Conservation (phyloP, 2,888 invertebrate species). For the Drosophila kambysellisi region DNA sequence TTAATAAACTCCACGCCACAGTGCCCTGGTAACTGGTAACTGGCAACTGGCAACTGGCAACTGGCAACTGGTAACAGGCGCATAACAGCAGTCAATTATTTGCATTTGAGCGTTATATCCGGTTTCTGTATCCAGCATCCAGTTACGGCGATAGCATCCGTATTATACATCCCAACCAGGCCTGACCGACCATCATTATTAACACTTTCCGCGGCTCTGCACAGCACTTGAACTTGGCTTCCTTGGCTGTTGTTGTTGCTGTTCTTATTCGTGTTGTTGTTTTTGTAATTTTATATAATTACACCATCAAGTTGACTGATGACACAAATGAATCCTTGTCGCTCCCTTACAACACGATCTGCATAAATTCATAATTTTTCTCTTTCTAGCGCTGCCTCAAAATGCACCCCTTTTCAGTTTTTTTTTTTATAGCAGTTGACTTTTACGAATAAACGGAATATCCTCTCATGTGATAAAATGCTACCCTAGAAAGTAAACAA, state of each 20-base stretch:
- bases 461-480: background rate
- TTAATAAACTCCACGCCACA: conserved; percentile 70
- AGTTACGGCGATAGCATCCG: conserved; percentile 50
- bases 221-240: conserved; percentile 69
- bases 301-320: conserved; percentile 86
- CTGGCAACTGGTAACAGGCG: conserved; percentile 59
- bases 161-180: conserved; percentile 17
- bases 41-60: conserved; percentile 51
- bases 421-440: conserved; percentile 28
- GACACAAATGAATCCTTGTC: conserved; percentile 85
- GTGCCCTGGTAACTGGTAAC: conserved; percentile 44
- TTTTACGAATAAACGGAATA: conserved; percentile 4
- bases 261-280: conserved; percentile 48
- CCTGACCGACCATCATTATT: conserved; percentile 60
- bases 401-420: conserved; percentile 27
- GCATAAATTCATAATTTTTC: conserved; percentile 82
- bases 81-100: conserved; percentile 75
- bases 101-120: conserved; percentile 59
- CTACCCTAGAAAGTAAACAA: background rate
- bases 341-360: conserved; percentile 75
- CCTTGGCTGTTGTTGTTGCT: conserved; percentile 26
- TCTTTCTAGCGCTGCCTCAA: conserved; percentile 30
- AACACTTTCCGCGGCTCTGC: conserved; percentile 68
- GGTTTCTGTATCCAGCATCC: conserved; percentile 71
- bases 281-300: conserved; percentile 81